phyloP scores from a whole-genome alignment of 1,140 invertebrate genomes.

The Anastrepha obliqua region DNA sequence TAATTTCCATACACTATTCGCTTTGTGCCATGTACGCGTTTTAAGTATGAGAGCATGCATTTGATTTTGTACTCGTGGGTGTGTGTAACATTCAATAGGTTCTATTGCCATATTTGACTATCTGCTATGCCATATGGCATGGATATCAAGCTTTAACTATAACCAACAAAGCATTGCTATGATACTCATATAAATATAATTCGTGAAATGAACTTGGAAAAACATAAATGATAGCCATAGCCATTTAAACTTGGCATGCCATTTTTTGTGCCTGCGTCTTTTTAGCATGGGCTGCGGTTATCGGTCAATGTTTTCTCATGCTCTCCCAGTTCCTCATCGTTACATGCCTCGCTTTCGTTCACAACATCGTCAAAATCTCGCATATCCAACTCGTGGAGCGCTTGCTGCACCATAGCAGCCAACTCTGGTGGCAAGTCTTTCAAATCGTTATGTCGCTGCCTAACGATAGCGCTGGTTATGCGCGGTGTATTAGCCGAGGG shows the following conservation, averaged over 20 bases:
- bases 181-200: background rate
- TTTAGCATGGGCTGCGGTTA: background rate
- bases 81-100: background rate
- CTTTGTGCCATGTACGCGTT: no score
- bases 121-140: no score
- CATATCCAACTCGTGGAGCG: constrained; percentile 69
- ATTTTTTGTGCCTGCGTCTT: background rate
- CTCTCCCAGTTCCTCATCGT: constrained; percentile 24
- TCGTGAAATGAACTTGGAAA: background rate
- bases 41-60: no score
- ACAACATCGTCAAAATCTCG: constrained; percentile 66
- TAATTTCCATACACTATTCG: no score
- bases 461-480: constrained; percentile 60
- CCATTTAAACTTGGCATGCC: background rate
- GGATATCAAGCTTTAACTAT: no score
- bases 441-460: constrained; percentile 68
- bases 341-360: constrained; percentile 19
- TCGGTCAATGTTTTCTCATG: background rate
- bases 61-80: background rate
- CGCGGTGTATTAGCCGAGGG: constrained; percentile 29
- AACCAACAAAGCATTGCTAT: background rate
- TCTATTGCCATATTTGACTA: background rate
- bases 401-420: constrained; percentile 68
- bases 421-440: constrained; percentile 71
- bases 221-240: background rate